Evolutionary conservation across 2,113 vertebrate species (phyloP).

Genomic region (Cyprinus carpio): DNA sequence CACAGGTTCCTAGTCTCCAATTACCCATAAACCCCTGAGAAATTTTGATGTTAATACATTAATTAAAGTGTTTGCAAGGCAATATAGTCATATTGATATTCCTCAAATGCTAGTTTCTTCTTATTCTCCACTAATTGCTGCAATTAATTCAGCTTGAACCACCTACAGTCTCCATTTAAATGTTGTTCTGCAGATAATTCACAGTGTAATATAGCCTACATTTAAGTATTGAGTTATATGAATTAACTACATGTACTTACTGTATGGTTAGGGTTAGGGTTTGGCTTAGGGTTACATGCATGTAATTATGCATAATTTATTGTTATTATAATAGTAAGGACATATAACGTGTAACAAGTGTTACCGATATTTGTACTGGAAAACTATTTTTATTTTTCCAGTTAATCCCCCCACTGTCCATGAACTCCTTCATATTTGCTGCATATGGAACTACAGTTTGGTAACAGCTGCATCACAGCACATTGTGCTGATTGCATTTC

Average conservation of each 20-base stretch:
- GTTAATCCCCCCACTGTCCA: background rate
- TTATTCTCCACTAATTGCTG: background rate
- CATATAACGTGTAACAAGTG: too few relatives aligned
- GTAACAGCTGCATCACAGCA: conserved; percentile 25
- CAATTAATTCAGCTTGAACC: background rate
- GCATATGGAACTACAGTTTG: background rate
- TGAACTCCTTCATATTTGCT: conserved; percentile 16
- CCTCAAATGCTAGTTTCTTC: background rate
- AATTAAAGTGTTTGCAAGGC: background rate
- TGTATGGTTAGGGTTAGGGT: too few relatives aligned
- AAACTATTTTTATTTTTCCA: background rate
- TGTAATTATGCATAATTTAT: too few relatives aligned
- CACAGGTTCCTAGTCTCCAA: background rate
- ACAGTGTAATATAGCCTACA: too few relatives aligned
- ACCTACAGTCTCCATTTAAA: background rate
- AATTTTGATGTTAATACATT: background rate
- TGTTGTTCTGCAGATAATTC: background rate
- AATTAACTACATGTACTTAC: too few relatives aligned
- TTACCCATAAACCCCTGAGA: background rate
- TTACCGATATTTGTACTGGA: background rate
- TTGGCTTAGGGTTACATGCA: too few relatives aligned
- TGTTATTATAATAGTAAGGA: too few relatives aligned
- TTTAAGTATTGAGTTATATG: too few relatives aligned
- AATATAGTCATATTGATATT: background rate
- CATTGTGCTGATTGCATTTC: conserved; percentile 11